Evolutionary conservation across 2,797 vertebrate species (phyloP), one percentile per base, ranked within the genome.

Genomic region (Psittacula derbiana): DNA sequence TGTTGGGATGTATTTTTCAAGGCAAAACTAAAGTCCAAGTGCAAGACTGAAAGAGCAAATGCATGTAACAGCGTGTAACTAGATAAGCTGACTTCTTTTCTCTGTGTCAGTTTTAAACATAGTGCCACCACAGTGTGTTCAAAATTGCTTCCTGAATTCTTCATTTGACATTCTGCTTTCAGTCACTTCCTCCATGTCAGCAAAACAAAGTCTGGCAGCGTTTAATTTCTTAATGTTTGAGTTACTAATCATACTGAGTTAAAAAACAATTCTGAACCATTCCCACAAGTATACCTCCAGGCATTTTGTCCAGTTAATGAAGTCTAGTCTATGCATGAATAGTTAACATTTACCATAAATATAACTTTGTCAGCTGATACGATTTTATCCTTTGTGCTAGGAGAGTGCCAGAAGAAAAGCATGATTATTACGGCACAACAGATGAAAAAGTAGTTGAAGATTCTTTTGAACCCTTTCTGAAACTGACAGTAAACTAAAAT

Each of bases 301-400:
- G 80, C 53, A 53, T 85, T 89, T 66, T 50, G 40, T 79, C 52
- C 61, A 65, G n/a, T 62, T 89, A 87, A 88, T 73, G 67, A 93
- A 91, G 82, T 95, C 69, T 78, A 93, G 69, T 86, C 86, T 83
- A 80, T 58, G 52, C 31, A 73, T 70, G 82, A 94, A 94, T 60
- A 93, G 75, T 88, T 95, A 92, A 61, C 65, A 70, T 87, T 80
- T 93, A 76, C 46, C 50, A 36, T 87, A 81, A 90, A 71, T 55
- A 73, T 17, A 83, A 52, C 52, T 88, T 82, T 85, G 44, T 75
- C 57, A 44, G 86, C 30, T 85, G 81, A 85, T 61, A 58, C 4
- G 6, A 86, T 86, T 90, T 84, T 67, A 62, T 76, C 58, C 53
- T 88, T 81, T 86, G 36, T 67, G 53, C 55, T 70, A 73, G 23